Conservation (phyloP, 2,797 vertebrate genomes). For the Chelmon rostratus region DNA sequence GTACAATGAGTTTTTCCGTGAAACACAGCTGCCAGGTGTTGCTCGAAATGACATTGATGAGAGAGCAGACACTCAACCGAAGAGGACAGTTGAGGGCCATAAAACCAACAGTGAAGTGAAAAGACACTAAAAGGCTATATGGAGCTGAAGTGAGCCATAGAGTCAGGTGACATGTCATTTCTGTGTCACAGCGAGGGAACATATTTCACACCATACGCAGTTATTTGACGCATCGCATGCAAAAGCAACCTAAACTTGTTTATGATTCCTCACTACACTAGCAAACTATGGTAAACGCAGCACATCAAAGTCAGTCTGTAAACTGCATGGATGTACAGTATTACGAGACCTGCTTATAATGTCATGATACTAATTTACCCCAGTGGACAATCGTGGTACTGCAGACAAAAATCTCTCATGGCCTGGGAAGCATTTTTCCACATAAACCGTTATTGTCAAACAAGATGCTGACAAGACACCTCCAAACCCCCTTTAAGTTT, state of each 20-base stretch:
- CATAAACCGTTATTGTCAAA: fast-evolving
- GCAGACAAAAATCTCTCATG: background rate
- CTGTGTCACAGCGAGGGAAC: background rate
- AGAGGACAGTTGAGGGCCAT: background rate
- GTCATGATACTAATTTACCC: background rate
- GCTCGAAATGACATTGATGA: conserved; percentile 1
- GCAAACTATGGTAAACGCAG: background rate
- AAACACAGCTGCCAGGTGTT: conserved; percentile 11
- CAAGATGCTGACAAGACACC: background rate
- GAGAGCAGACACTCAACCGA: background rate
- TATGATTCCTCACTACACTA: background rate
- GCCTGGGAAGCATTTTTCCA: background rate
- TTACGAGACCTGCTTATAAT: background rate
- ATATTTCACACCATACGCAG: background rate
- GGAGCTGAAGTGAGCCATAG: background rate
- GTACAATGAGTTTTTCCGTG: background rate
- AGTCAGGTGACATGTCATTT: background rate
- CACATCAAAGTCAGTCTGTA: background rate
- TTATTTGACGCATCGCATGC: background rate
- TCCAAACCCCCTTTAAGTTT: background rate
- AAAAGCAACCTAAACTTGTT: background rate
- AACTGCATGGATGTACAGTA: background rate
- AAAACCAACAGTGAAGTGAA: background rate
- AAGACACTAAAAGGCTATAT: background rate
- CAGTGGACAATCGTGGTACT: background rate